These are phyloP conservation scores for Acholoe squamosa DNA, from an alignment of 2,888 invertebrate genomes.

Conservation along the genomic window DNA sequence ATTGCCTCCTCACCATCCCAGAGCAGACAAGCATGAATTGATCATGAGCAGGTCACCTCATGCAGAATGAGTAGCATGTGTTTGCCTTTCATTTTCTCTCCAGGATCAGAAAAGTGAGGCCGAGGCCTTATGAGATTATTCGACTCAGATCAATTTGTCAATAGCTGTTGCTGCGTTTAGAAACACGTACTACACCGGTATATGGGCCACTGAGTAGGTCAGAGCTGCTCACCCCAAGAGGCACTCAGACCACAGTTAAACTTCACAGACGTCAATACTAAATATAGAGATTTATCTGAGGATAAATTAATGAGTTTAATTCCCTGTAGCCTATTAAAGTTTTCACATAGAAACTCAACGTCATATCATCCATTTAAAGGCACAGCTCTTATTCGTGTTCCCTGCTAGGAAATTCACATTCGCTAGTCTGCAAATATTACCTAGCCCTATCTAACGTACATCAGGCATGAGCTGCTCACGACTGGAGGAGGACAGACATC, in stretches of 20 bases:
- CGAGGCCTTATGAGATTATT: constrained; percentile 9
- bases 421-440: too few relatives aligned
- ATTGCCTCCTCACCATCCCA: background rate
- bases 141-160: background rate
- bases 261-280: background rate
- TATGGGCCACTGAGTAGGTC: background rate
- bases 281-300: background rate
- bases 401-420: background rate
- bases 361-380: background rate
- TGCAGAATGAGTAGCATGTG: background rate
- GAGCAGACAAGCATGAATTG: background rate
- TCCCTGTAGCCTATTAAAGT: background rate
- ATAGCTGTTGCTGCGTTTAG: background rate
- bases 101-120: background rate
- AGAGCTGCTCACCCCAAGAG: background rate
- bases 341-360: background rate
- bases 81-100: background rate
- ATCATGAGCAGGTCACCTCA: background rate
- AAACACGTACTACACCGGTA: background rate
- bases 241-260: background rate
- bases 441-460: too few relatives aligned
- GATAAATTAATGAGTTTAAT: background rate
- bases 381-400: background rate
- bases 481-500: background rate
- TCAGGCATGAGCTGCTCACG: background rate